Evolutionary conservation across 2,797 vertebrate genomes (phyloP), one percentile per base, ranked within the genome.

Genomic region (Chelidonichthys spinosus): DNA sequence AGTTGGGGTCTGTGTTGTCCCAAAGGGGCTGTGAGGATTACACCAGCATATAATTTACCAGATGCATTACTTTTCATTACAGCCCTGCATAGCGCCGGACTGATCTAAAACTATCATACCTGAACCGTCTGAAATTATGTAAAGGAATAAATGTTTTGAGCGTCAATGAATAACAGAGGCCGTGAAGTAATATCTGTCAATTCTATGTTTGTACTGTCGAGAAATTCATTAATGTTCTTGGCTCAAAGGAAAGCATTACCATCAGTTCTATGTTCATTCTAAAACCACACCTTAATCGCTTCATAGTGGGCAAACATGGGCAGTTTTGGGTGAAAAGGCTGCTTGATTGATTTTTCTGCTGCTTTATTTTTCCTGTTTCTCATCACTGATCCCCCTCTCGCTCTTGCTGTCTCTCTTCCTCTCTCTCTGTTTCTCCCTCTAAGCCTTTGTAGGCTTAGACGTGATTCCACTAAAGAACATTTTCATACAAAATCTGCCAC

Each of bases 401-500:
- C 54, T 72, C 15, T 64, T 33, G 2, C 56, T 75, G 32, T 56
- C n/a, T 9, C 17, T 37, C 32, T 6, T 43, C 44, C 47, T 65
- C 47, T 63, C 63, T 49, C 32, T 67, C 32, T 58, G 10, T 58
- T 64, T 63, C 70, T 62, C 44, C 66, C 52, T 15, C 52, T 67
- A 71, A 78, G 79, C 73, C 70, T 66, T 72, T 65, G 39, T 35
- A 36, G 46, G 67, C 76, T 83, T 78, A 74, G 52, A 67, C 70
- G 42, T 77, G 56, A 84, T 83, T 76, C 74, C 52, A 47, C 76
- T 52, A 62, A 84, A 74, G 78, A 82, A 58, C 75, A 54, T 78
- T 64, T 83, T 63, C 58, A 87, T 36, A 83, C 78, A 83, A 74
- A 83, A 77, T 85, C 81, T 89, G 81, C 64, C 76, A 69, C 37